These are phyloP conservation scores for Poecilia latipinna DNA, from an alignment of 2,113 vertebrate species.

Conservation along the genomic window DNA sequence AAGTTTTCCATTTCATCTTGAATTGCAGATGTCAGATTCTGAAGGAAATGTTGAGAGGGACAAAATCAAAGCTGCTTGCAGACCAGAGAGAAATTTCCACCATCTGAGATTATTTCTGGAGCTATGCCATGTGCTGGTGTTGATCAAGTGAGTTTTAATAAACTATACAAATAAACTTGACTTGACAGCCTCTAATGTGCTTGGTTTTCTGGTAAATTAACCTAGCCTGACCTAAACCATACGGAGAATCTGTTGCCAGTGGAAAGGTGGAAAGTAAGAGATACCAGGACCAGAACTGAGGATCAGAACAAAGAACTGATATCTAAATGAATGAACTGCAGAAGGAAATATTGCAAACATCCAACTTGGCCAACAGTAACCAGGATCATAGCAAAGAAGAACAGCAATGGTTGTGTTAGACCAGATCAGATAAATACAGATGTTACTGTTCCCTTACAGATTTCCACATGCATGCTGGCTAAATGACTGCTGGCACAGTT, in stretches of 20 bases:
- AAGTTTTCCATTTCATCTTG: too few relatives aligned
- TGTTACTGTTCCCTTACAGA: slow-evolving; percentile 43
- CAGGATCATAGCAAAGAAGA: slow-evolving; percentile 34
- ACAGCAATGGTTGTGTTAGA: slow-evolving; percentile 37
- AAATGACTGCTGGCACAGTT: slow-evolving; percentile 34
- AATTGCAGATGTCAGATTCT: too few relatives aligned
- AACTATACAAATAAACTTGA: too few relatives aligned
- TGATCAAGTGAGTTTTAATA: too few relatives aligned
- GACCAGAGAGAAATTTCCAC: too few relatives aligned
- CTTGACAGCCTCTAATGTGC: background rate
- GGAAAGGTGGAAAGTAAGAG: background rate
- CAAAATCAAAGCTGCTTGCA: too few relatives aligned
- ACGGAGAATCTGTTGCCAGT: too few relatives aligned
- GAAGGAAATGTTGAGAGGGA: too few relatives aligned
- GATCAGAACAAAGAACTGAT: background rate
- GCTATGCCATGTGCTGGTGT: too few relatives aligned
- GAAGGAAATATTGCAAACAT: slow-evolving; percentile 36
- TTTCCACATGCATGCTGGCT: slow-evolving; percentile 22
- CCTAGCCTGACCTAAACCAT: too few relatives aligned
- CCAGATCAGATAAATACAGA: slow-evolving; percentile 67
- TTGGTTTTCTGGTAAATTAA: background rate
- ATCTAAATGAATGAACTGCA: background rate
- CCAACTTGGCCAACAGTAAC: slow-evolving; percentile 26
- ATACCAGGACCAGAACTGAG: background rate
- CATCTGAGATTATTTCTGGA: too few relatives aligned